These are phyloP conservation scores for Yponomeuta malinellus DNA, from an alignment of 2,888 invertebrate species.

Conservation along the genomic window DNA sequence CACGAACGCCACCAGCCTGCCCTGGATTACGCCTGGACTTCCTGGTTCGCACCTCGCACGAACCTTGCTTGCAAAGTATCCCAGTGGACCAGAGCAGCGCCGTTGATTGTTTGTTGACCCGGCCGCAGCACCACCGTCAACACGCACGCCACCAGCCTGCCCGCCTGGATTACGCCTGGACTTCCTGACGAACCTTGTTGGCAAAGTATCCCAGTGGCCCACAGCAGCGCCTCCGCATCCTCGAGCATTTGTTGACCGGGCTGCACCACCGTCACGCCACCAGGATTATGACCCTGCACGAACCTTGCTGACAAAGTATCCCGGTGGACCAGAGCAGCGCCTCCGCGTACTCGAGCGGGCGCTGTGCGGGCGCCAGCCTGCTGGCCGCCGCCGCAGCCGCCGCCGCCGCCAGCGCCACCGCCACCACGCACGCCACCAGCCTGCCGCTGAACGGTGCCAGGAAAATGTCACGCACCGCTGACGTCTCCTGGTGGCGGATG, in stretches of 20 bases:
- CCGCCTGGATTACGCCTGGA: no score
- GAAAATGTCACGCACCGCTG: slow-evolving; percentile 78
- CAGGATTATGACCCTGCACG: neutral
- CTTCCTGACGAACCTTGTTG: slow-evolving; percentile 72
- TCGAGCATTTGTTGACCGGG: slow-evolving; percentile 30
- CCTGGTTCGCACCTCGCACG: slow-evolving; percentile 22
- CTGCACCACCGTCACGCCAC: no score
- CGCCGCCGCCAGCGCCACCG: slow-evolving; percentile 65
- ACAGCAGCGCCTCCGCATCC: slow-evolving; percentile 74
- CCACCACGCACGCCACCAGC: slow-evolving; percentile 70
- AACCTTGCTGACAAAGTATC: slow-evolving; percentile 80
- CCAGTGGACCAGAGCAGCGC: slow-evolving; percentile 78
- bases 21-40: slow-evolving; percentile 34
- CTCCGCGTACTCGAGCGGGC: slow-evolving; percentile 63
- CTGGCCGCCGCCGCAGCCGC: slow-evolving; percentile 67
- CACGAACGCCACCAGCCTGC: slow-evolving; percentile 50
- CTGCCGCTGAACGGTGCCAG: slow-evolving; percentile 76
- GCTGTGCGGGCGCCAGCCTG: slow-evolving; percentile 54
- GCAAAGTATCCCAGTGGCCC: slow-evolving; percentile 78
- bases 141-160: no score
- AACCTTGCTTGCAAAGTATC: slow-evolving; percentile 75
- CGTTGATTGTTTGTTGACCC: neutral
- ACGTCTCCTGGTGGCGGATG: slow-evolving; percentile 77
- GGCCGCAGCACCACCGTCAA: no score
- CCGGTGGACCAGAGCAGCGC: slow-evolving; percentile 78